A percentile compares a stretch with the other conserved stretches of the same genome.
These are phyloP conservation scores for Sapajus apella DNA, from an alignment of 2,113 vertebrate species.

Conservation along the genomic window DNA sequence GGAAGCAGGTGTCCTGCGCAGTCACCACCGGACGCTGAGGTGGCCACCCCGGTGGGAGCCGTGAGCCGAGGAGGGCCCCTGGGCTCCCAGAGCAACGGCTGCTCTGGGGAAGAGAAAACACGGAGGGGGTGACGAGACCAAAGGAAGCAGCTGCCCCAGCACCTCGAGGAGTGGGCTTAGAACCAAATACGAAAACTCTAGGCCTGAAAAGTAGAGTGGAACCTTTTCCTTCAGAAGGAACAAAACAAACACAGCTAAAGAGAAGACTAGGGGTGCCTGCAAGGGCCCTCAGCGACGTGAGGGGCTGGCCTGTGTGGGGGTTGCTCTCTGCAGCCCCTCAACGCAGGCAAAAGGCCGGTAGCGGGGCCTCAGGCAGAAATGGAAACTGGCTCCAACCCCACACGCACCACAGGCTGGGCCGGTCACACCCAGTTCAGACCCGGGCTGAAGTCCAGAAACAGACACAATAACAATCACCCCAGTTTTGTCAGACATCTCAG, in stretches of 20 bases:
- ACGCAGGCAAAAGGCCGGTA: neutral
- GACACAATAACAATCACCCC: neutral
- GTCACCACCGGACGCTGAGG: too few relatives aligned
- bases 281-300: rapidly evolving
- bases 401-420: rapidly evolving
- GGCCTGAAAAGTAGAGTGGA: neutral
- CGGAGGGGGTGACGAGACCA: neutral
- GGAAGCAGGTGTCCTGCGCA: neutral
- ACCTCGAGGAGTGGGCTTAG: neutral
- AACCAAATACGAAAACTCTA: neutral
- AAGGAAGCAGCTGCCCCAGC: neutral
- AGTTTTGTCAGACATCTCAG: neutral
- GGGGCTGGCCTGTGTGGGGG: neutral
- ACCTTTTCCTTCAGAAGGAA: neutral
- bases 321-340: neutral
- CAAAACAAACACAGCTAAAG: neutral
- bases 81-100: too few relatives aligned
- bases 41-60: too few relatives aligned
- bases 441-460: rapidly evolving
- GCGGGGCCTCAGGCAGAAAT: neutral
- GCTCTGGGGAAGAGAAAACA: neutral
- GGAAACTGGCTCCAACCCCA: neutral
- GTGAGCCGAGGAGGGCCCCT: neutral
- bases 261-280: rapidly evolving
- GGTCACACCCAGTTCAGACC: rapidly evolving